Percentiles rank a stretch among this genome's conserved stretches.
phyloP scores from a whole-genome alignment of 2,113 vertebrate species.

The Oncorhynchus clarkii region DNA sequence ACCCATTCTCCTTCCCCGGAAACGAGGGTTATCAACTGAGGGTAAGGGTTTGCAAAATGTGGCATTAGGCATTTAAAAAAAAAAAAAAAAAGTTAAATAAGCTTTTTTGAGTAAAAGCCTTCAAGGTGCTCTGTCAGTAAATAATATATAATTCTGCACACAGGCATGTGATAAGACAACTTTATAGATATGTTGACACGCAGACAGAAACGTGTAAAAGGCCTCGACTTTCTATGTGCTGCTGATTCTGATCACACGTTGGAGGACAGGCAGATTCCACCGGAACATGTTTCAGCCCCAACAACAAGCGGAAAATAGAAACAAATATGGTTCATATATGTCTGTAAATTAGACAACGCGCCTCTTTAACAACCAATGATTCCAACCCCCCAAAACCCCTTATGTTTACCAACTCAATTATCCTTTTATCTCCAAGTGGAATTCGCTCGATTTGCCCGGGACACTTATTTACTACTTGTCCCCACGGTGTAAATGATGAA shows the following conservation, averaged over 20 bases:
- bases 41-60: no score
- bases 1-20: no score
- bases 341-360: constrained; percentile 59
- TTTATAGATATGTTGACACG: no score
- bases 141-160: neutral
- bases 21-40: no score
- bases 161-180: no score
- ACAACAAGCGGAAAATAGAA: constrained; percentile 38
- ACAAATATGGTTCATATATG: constrained; percentile 62
- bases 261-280: constrained; percentile 23
- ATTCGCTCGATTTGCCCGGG: constrained; percentile 49
- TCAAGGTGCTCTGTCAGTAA: neutral
- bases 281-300: constrained; percentile 55
- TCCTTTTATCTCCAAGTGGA: constrained; percentile 71
- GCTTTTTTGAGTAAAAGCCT: neutral
- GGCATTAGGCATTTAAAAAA: neutral
- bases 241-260: constrained; percentile 52
- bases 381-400: constrained; percentile 62
- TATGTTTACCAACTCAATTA: constrained; percentile 77
- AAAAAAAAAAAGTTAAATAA: neutral
- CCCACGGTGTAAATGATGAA: constrained; percentile 70
- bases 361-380: constrained; percentile 63
- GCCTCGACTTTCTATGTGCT: constrained; percentile 18
- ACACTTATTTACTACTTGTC: constrained; percentile 61
- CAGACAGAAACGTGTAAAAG: no score